Evolutionary conservation across 2,797 vertebrate genomes (phyloP).

Genomic region (Oophaga sylvatica): DNA sequence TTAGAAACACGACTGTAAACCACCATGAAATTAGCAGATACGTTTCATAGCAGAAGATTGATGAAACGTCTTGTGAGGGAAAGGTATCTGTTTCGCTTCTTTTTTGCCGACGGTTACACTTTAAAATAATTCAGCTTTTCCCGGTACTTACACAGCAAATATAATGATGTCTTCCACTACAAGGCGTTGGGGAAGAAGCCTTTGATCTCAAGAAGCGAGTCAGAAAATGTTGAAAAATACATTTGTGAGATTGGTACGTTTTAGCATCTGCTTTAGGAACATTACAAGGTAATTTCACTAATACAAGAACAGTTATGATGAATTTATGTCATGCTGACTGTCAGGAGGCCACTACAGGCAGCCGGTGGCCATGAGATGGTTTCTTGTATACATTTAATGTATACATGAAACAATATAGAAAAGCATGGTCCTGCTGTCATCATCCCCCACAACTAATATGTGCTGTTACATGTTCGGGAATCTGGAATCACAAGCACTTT

Average conservation of each 20-base stretch:
- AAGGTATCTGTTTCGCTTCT: neutral
- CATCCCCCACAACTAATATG: too few relatives aligned
- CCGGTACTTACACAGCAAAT: constrained; percentile 7
- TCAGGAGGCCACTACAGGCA: neutral
- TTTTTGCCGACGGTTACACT: constrained; percentile 12
- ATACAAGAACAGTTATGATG: neutral
- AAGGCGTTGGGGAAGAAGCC: neutral
- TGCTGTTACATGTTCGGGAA: too few relatives aligned
- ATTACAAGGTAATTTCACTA: neutral
- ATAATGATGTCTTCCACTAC: constrained; percentile 17
- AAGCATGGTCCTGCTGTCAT: too few relatives aligned
- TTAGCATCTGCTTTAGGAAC: constrained; percentile 13
- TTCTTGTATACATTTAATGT: too few relatives aligned
- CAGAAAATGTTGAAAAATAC: constrained; percentile 29
- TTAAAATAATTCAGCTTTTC: constrained; percentile 22
- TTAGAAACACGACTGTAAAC: neutral
- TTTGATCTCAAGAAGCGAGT: constrained; percentile 22
- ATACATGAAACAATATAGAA: too few relatives aligned
- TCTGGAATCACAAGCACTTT: too few relatives aligned
- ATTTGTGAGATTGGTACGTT: constrained; percentile 19
- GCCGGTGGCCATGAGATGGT: neutral
- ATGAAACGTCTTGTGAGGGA: too few relatives aligned
- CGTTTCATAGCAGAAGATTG: neutral
- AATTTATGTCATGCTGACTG: neutral
- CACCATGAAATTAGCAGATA: neutral